Evolutionary conservation across 2,888 invertebrate species (phyloP), one percentile per base, ranked within the genome.

Genomic region (Drosophila paramelanica): DNA sequence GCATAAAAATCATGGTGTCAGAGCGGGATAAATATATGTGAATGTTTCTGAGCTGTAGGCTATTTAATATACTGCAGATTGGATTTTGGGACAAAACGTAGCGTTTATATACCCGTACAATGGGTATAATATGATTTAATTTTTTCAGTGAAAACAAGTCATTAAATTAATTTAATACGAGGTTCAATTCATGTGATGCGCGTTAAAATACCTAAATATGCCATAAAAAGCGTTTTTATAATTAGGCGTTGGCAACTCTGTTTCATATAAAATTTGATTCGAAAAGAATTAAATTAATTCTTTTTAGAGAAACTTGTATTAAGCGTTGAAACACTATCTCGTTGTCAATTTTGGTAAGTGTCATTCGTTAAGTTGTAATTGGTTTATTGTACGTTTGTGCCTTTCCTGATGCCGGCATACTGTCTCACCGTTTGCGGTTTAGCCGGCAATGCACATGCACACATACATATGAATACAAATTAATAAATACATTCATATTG

Each of bases 11-110:
- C 17, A 20, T 41, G 10, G n/a, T 41, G 77, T 52, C 13, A 60
- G 77, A 75, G 53, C 36, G 77, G 60, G 75, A 75, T 46, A 14
- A 57, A 43, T 73, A 77, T 75, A 77, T 62, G 13, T 39, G 23
- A 3, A 47, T 49, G 27, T 25, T 47, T 45, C 38, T 45, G 11
- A 14, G 10, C 23, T 53, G 17, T 13, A 60, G 33, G 65, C 25
- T 60, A 53, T 64, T 45, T 10, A 0, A n/a, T 47, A n/a, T 31
- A 36, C 36, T 36, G 6, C 36, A 36, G 36, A 36, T 13, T 13
- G 1, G 36, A 13, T 11, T 33, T 36, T 27, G n/a, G 33, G 5
- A 2, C 27, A 27, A 47, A 20, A 13, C 27, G 10, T 10, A 5
- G 7, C 13, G 5, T 27, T 38, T 33, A 10, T 13, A 33, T 38